Conservation (phyloP, 1,140 invertebrate species). For the Ostrea denselamellosa region DNA sequence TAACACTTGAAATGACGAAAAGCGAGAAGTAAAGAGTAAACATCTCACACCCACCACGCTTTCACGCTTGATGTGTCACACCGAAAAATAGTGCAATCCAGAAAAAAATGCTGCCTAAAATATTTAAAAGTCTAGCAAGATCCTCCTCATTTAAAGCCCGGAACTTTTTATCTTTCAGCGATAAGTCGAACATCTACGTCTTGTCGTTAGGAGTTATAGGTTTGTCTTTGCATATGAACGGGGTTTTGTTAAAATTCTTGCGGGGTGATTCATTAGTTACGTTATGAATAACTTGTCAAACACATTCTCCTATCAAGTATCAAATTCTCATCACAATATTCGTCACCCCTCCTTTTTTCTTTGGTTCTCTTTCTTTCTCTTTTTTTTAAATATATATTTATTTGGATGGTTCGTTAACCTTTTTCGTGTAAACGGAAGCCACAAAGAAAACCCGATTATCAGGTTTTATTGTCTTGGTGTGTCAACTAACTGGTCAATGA, state of each 20-base stretch:
- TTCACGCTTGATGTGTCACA: not conserved
- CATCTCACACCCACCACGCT: not conserved
- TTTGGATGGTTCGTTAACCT: too few relatives aligned
- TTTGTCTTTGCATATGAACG: not conserved
- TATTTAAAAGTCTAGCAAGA: conserved; percentile 22
- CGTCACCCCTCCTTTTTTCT: too few relatives aligned
- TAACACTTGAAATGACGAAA: not conserved
- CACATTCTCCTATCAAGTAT: not conserved
- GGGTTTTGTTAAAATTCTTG: not conserved
- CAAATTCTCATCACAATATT: not conserved
- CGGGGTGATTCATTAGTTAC: not conserved
- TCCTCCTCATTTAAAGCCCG: not conserved
- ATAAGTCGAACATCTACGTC: not conserved
- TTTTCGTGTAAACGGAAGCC: too few relatives aligned
- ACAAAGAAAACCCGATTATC: too few relatives aligned
- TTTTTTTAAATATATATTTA: too few relatives aligned
- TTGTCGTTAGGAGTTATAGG: not conserved
- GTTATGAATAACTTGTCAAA: not conserved
- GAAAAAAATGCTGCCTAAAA: not conserved
- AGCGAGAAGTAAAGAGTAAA: not conserved
- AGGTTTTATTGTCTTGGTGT: too few relatives aligned
- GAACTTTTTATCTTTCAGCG: not conserved
- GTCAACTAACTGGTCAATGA: too few relatives aligned
- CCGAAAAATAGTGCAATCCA: not conserved
- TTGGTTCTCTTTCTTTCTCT: too few relatives aligned